Base-by-base conservation (phyloP, 2,888 invertebrate species). In the Sesamia inferens region DNA sequence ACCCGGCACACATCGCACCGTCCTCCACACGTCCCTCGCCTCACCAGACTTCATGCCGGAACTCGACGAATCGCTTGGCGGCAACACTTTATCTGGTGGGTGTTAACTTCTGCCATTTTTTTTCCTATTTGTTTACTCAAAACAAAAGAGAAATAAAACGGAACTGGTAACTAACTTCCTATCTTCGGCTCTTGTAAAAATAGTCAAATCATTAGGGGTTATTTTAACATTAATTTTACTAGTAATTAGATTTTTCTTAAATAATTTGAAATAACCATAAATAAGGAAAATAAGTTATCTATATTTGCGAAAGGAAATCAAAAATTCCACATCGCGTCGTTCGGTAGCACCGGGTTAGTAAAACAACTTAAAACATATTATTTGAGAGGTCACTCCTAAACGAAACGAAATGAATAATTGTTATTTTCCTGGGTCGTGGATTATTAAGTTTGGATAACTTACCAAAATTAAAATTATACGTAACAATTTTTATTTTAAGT, bases 211-310 rank as follows among this genome's bases (percentile, higher is more conserved):
- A 44, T 57, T 19, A 57, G 16, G n/a, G 57, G 39, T 59, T 13
- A 77, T 77, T 69, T 57, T 44, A 63, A 64, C n/a, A 48, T 64
- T 70, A 0, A 61, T 67, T 63, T 57, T 13, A 48, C 22, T 64
- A 39, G 55, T 71, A 83, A 83, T 68, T 66, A 31, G 58, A 57
- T 74, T 74, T 47, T 78, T 82, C 24, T 63, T 63, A 66, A 24
- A 67, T 48, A 48, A 66, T 57, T 57, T 65, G 39, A 31, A 74
- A 64, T 70, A 65, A 61, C 24, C 44, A 61, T 47, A 51, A 75
- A 79, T 59, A 42, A 79, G 59, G 65, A 68, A 71, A 70, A 81
- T 66, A 81, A 84, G 81, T 78, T 74, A 74, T 71, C 76, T 71
- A 19, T 19, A 51, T 51, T 77, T 79, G 59, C 48, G 51, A 79